Evolutionary conservation across 2,888 invertebrate species (phyloP), one percentile per base, ranked within the genome.

Genomic region (Mystacides longicornis): DNA sequence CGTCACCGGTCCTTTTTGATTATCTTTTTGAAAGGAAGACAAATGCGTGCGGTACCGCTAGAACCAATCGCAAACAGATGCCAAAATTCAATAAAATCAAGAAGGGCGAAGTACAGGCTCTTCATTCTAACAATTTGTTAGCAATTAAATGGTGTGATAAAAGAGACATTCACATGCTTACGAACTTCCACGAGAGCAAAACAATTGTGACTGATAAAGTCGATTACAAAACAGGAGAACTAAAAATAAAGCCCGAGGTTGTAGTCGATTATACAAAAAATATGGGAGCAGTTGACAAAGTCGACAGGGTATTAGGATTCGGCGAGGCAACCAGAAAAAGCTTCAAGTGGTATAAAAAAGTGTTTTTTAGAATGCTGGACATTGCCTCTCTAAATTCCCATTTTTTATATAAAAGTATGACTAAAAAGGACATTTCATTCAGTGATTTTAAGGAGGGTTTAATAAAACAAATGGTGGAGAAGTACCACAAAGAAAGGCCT

Each of bases 21-120:
- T 51, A 27, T 33, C 20, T 51, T 5, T 33, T 43, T 20, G 23
- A 23, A 4, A 37, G 45, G 4, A 31, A 51, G 1, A 55, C 55
- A 14, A 55, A 55, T 19, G 51, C 47, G 9, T 55, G 51, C 19
- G 47, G 33, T 4, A 16, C 46, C 1, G 54, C 50, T 5, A 7
- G 37, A 20, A 43, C 22, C 9, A 50, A 19, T 16, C 27, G 55
- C 4, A 37, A 46, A 19, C n/a, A 51, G 7, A 51, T 55, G 55
- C 51, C 55, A 3, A 46, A 20, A 23, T 55, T 55, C 19, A 18
- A 51, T 9, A 51, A 55, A 22, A 11, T 55, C 1, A 22, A 33
- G 21, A 54, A 54, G 21, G 45, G 43, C 3, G 43, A 54, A 21
- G 7, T 23, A 7, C 11, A 9, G 3, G 11, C 48, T 2, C 11